Evolutionary conservation across 2,113 vertebrate genomes (phyloP), one percentile per base, ranked within the genome.

Genomic region (Columba livia): DNA sequence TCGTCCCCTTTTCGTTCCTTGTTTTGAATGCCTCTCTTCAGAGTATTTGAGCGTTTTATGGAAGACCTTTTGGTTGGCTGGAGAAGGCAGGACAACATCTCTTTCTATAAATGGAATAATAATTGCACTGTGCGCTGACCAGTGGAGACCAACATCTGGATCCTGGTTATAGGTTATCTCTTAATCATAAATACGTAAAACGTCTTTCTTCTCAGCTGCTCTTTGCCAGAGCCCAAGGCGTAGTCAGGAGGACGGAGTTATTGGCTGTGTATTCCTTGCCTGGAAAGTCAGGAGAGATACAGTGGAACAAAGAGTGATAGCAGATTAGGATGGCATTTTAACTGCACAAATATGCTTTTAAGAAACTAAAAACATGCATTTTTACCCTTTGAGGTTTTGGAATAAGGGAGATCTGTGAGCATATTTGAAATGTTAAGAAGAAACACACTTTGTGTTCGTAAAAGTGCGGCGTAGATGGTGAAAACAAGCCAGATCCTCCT

Each of bases 21-120:
- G 93, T 79, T 95, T 96, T 94, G 95, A 96, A 94, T 94, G 93
- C 66, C 66, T 92, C 92, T 93, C 86, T 95, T 96, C 86, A 96
- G 86, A 60, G 38, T 51, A 25, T 74, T 82, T 50, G 53, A 87
- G 58, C 58, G 15, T 93, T 93, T 94, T 79, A 53, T 82, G 84
- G 92, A 85, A 92, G 86, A 92, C 57, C 66, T 93, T 96, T 84
- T 57, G 62, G 66, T 70, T 81, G 66, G 57, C 84, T 82, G 86
- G 87, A 88, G 89, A 75, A 94, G 92, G 70, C 72, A 47, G 83
- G 93, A 90, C 85, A 85, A 15, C 70, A 90, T 88, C 83, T 81
- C 81, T 26, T 84, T 95, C 85, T 96, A 51, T 95, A 95, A 95
- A 93, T 38, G 85, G 90, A 95, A 95, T 96, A 96, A 82, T 97